Evolutionary conservation across 2,888 invertebrate species (phyloP).

Genomic region (Eulithis testata): DNA sequence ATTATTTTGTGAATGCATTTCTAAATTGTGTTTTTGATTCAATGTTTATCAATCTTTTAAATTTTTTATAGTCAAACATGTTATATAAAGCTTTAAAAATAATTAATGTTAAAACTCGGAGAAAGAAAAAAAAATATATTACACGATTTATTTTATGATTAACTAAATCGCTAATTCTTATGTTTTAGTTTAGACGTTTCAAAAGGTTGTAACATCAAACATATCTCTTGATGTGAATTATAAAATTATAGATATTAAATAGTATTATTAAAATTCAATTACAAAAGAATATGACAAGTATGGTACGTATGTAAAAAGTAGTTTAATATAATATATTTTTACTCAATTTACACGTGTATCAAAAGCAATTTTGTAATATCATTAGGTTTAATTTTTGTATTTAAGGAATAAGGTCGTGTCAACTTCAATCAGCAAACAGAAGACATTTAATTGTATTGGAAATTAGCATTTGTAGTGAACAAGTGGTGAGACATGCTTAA

Average conservation of each 20-base stretch:
- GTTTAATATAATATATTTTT: slow-evolving; percentile 16
- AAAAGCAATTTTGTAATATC: slow-evolving; percentile 38
- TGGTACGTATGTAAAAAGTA: slow-evolving; percentile 14
- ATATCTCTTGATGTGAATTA: slow-evolving; percentile 35
- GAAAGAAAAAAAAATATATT: not conserved
- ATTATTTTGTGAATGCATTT: not conserved
- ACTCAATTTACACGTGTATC: slow-evolving; percentile 33
- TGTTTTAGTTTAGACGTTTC: slow-evolving; percentile 13
- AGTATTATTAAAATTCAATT: slow-evolving; percentile 34
- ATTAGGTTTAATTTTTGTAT: slow-evolving; percentile 17
- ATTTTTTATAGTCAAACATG: not conserved
- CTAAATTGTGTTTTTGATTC: slow-evolving; percentile 14
- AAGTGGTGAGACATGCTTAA: too few species aligned
- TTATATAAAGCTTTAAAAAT: not conserved
- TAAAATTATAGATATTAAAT: slow-evolving; percentile 25
- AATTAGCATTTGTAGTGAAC: too few species aligned
- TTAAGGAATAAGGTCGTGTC: not conserved
- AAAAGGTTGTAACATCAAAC: slow-evolving; percentile 38
- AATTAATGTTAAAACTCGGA: slow-evolving; percentile 7
- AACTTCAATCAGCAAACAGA: not conserved
- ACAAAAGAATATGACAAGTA: slow-evolving; percentile 8
- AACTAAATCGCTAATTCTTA: not conserved
- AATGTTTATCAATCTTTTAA: slow-evolving; percentile 8
- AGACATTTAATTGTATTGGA: too few species aligned
- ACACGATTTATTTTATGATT: not conserved